Percentiles rank a stretch among this genome's conserved stretches.
These are phyloP conservation scores for Epinephelus fuscoguttatus DNA, from an alignment of 2,113 vertebrate genomes.

Conservation along the genomic window DNA sequence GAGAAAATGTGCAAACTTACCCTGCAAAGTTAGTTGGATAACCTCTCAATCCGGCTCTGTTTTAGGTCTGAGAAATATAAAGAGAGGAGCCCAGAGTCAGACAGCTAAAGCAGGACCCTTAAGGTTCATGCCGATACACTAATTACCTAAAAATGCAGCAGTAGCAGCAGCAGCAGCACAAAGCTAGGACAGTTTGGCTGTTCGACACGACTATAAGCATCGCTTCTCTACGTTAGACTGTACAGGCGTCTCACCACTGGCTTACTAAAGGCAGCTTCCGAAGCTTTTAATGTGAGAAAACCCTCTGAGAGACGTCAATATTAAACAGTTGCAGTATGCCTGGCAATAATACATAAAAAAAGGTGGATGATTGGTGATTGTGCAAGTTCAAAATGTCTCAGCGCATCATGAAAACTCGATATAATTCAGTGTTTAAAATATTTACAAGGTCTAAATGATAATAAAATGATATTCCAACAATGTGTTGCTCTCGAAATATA, in stretches of 20 bases:
- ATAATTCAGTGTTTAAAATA: slow-evolving; percentile 81
- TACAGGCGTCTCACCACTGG: slow-evolving; percentile 23
- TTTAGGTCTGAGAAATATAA: neutral
- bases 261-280: slow-evolving; percentile 56
- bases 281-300: slow-evolving; percentile 51
- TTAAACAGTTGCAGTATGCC: slow-evolving; percentile 65
- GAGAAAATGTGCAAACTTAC: slow-evolving; percentile 24
- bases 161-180: slow-evolving; percentile 56
- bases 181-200: slow-evolving; percentile 59
- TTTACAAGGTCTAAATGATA: slow-evolving; percentile 77
- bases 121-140: slow-evolving; percentile 37
- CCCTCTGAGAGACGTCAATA: slow-evolving; percentile 48
- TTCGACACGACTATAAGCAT: slow-evolving; percentile 19
- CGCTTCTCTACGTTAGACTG: slow-evolving; percentile 2
- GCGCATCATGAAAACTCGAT: slow-evolving; percentile 68
- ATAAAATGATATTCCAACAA: slow-evolving; percentile 73
- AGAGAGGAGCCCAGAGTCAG: slow-evolving; percentile 13
- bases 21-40: slow-evolving; percentile 6
- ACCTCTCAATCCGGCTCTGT: slow-evolving; percentile 13
- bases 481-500: slow-evolving; percentile 51
- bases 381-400: slow-evolving; percentile 78
- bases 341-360: slow-evolving; percentile 65
- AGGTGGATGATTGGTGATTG: slow-evolving; percentile 73
- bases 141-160: slow-evolving; percentile 47
- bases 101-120: slow-evolving; percentile 29